Percentiles rank a stretch among this genome's conserved stretches.
These are phyloP conservation scores for Trissolcus brochymenae DNA, from an alignment of 2,888 invertebrate species.

Conservation along the genomic window DNA sequence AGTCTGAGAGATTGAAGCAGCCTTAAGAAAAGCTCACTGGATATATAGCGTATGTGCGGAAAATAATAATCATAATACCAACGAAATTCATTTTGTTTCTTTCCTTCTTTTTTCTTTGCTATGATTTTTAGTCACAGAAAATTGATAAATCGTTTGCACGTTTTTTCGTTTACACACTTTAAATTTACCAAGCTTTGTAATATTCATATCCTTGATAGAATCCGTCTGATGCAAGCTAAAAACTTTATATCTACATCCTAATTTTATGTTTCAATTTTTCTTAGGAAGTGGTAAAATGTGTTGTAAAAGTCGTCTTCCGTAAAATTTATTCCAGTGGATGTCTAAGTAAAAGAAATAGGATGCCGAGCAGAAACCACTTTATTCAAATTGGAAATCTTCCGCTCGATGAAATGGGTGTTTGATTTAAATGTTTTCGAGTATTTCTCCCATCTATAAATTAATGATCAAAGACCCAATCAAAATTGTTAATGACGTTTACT, in stretches of 20 bases:
- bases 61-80: no score
- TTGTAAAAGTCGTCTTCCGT: constrained; percentile 39
- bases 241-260: constrained; percentile 13
- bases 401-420: constrained; percentile 33
- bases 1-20: no score
- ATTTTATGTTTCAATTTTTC: constrained; percentile 39
- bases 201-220: constrained; percentile 19
- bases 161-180: background rate
- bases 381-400: constrained; percentile 47
- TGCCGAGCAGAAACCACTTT: constrained; percentile 44
- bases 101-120: no score
- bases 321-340: constrained; percentile 33
- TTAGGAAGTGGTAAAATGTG: constrained; percentile 38
- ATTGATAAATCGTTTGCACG: background rate
- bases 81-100: no score
- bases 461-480: no score
- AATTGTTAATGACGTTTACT: no score
- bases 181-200: constrained; percentile 4
- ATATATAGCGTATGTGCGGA: no score
- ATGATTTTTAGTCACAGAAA: background rate
- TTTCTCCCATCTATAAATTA: no score
- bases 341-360: constrained; percentile 48
- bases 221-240: constrained; percentile 26
- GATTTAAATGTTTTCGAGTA: constrained; percentile 35
- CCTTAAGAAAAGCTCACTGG: no score